Conservation (phyloP, 2,888 invertebrate species). For the Synanthedon formicaeformis region DNA sequence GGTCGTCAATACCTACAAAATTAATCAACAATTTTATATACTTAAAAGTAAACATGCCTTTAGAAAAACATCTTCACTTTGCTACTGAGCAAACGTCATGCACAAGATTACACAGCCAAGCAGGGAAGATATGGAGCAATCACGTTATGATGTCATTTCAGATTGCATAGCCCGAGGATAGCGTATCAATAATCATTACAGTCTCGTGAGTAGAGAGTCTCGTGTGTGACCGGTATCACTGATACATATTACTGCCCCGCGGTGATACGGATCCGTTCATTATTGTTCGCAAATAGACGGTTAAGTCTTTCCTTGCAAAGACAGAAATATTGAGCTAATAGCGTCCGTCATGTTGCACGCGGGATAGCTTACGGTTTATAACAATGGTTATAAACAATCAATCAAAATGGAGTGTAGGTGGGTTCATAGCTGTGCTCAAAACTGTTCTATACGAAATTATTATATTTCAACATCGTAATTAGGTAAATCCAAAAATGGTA, state of each 20-base stretch:
- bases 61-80: constrained; percentile 24
- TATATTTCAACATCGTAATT: not conserved
- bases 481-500: not conserved
- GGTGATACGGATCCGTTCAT: constrained; percentile 27
- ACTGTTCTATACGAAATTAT: constrained; percentile 28
- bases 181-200: constrained; percentile 39
- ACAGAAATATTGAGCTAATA: constrained; percentile 39
- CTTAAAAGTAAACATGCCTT: not conserved
- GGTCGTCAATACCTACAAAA: too few relatives aligned
- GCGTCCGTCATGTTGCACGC: constrained; percentile 34
- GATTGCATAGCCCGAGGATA: constrained; percentile 34
- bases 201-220: constrained; percentile 21
- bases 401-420: constrained; percentile 47
- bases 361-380: constrained; percentile 45
- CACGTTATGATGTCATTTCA: constrained; percentile 37
- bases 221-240: constrained; percentile 40
- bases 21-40: too few relatives aligned
- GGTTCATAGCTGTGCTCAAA: constrained; percentile 30
- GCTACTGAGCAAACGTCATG: constrained; percentile 9
- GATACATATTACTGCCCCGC: constrained; percentile 36
- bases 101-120: constrained; percentile 13
- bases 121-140: constrained; percentile 35
- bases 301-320: constrained; percentile 16
- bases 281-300: constrained; percentile 45
- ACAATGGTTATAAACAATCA: constrained; percentile 64